Conservation (phyloP, 1,140 invertebrate genomes). For the Apis laboriosa region DNA sequence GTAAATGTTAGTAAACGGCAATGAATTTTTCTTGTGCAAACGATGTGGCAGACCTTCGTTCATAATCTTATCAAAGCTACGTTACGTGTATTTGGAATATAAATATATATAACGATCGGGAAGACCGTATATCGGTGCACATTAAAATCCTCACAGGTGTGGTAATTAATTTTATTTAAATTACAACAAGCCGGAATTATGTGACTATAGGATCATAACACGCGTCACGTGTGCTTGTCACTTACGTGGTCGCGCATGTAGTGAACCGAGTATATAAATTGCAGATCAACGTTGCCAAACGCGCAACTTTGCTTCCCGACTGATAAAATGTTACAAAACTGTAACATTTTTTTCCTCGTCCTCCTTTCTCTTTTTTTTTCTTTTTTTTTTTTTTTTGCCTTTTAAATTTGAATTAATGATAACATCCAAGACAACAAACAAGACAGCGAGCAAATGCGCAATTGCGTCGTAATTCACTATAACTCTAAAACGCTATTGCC, state of each 20-base stretch:
- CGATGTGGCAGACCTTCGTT: neutral
- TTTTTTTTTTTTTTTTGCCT: neutral
- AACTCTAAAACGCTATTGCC: slow-evolving; percentile 1
- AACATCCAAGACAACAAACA: slow-evolving; percentile 4
- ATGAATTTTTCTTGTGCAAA: neutral
- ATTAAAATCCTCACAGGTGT: slow-evolving; percentile 34
- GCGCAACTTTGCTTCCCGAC: neutral
- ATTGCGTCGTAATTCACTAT: slow-evolving; percentile 6
- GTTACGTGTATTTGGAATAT: neutral
- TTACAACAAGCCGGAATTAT: slow-evolving; percentile 47
- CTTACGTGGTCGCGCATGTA: slow-evolving; percentile 29
- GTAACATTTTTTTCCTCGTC: neutral
- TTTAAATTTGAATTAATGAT: neutral
- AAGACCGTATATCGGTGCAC: neutral
- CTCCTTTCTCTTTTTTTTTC: neutral
- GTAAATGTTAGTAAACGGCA: neutral
- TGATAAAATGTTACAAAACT: slow-evolving; percentile 18
- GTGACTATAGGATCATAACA: slow-evolving; percentile 30
- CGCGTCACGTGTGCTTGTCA: slow-evolving; percentile 25
- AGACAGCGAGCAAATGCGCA: neutral
- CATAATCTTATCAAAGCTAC: slow-evolving; percentile 33
- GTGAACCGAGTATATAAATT: slow-evolving; percentile 27
- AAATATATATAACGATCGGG: neutral
- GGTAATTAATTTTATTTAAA: slow-evolving; percentile 55
- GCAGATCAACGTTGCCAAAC: slow-evolving; percentile 20